These are phyloP conservation scores for Pica pica DNA, from an alignment of 2,113 vertebrate species.

Conservation along the genomic window DNA sequence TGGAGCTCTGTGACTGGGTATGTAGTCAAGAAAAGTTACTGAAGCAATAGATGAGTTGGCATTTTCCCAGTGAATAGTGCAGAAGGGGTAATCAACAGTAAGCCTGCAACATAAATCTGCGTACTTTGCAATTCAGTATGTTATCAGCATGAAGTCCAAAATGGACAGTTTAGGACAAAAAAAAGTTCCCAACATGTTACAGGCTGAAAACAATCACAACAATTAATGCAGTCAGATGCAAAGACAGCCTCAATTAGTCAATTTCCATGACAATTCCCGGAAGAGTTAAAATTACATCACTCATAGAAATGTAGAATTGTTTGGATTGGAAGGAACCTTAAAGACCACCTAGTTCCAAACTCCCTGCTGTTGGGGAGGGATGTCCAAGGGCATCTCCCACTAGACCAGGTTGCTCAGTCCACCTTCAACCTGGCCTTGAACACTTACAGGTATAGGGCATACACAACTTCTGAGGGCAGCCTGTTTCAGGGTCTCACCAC, in stretches of 20 bases:
- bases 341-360: not conserved
- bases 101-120: fast-evolving
- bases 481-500: not conserved
- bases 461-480: not conserved
- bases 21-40: not conserved
- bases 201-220: not conserved
- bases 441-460: not conserved
- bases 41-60: not conserved
- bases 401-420: not conserved
- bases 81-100: not conserved
- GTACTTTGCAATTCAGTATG: not conserved
- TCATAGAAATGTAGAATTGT: not conserved
- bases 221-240: not conserved
- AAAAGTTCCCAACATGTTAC: not conserved
- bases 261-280: not conserved
- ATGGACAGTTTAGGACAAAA: not conserved
- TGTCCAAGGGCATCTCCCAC: not conserved
- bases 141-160: not conserved
- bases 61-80: not conserved
- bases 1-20: not conserved
- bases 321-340: not conserved
- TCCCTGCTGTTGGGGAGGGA: no score
- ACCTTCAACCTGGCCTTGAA: not conserved
- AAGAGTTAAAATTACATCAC: not conserved
- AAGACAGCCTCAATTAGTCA: not conserved